These are phyloP conservation scores for Fistularia tabacaria DNA, from an alignment of 2,797 vertebrate genomes.

Conservation along the genomic window DNA sequence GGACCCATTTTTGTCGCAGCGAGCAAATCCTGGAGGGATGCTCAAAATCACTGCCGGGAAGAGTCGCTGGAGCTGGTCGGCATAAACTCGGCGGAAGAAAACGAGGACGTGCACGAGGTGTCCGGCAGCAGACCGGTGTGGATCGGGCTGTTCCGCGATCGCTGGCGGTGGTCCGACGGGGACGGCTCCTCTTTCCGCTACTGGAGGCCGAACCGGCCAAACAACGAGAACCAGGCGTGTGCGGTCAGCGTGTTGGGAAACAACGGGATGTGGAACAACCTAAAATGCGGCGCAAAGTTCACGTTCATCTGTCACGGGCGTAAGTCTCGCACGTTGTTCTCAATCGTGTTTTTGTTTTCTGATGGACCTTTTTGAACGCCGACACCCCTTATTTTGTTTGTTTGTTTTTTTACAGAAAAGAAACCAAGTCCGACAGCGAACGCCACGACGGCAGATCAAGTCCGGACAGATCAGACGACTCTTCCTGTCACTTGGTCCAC, in stretches of 20 bases:
- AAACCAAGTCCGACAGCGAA: conserved; percentile 17
- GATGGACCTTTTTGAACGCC: not conserved
- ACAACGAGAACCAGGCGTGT: conserved; percentile 32
- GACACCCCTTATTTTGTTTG: no score
- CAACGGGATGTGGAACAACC: conserved; percentile 52
- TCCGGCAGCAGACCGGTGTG: conserved; percentile 38
- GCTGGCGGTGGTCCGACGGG: conserved; percentile 68
- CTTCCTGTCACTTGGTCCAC: conserved; percentile 1
- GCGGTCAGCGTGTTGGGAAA: conserved; percentile 22
- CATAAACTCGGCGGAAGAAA: conserved; percentile 48
- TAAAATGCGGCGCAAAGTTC: conserved; percentile 2
- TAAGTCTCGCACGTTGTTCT: conserved; percentile 30
- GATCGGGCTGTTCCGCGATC: conserved; percentile 70
- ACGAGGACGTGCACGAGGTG: conserved; percentile 30
- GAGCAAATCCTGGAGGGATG: conserved; percentile 56
- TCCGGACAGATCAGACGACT: not conserved
- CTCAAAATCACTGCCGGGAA: conserved; percentile 54
- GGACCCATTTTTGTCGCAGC: conserved; percentile 31
- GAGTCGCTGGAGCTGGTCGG: conserved; percentile 52
- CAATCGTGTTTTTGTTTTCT: not conserved
- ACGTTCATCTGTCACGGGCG: conserved; percentile 58
- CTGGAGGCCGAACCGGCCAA: conserved; percentile 50
- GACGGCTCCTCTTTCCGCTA: conserved; percentile 57
- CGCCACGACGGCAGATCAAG: conserved; percentile 10
- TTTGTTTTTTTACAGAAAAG: conserved; percentile 24